Evolutionary conservation across 2,888 invertebrate genomes (phyloP).

Genomic region (Nowickia ferox): DNA sequence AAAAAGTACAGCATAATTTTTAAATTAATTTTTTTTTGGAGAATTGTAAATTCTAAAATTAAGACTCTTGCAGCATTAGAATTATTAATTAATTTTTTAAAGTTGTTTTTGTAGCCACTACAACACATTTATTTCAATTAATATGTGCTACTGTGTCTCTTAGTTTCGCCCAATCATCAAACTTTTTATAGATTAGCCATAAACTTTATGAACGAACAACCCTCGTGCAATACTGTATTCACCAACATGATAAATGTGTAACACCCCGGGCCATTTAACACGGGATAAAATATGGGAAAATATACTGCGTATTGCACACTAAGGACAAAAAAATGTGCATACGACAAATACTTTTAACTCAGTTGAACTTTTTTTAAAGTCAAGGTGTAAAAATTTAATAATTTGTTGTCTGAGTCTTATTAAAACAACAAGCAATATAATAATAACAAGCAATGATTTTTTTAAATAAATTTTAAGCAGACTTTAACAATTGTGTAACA

Average conservation of each 20-base stretch:
- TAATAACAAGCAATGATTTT: background rate
- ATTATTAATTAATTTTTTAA: too few species aligned
- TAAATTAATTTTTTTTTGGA: too few species aligned
- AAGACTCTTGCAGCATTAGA: too few species aligned
- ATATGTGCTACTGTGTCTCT: too few species aligned
- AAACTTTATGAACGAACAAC: background rate
- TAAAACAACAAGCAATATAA: too few species aligned
- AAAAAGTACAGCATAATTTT: too few species aligned
- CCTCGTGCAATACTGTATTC: constrained; percentile 4
- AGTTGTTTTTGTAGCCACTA: too few species aligned
- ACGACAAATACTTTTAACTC: background rate
- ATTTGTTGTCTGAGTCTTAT: background rate
- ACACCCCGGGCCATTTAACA: constrained; percentile 64
- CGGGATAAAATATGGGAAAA: constrained; percentile 49
- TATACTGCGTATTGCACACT: constrained; percentile 9
- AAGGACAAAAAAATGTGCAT: constrained; percentile 22
- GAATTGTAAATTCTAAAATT: too few species aligned
- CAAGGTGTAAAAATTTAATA: constrained; percentile 62
- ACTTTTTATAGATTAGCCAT: background rate
- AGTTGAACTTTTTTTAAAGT: constrained; percentile 12
- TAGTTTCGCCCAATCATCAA: too few species aligned
- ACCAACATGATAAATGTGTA: constrained; percentile 52
- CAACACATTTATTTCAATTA: too few species aligned
- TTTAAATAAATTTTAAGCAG: too few species aligned
- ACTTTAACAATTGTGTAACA: too few species aligned